Conservation (phyloP, 1,140 invertebrate genomes). For the Drosophila parvula region DNA sequence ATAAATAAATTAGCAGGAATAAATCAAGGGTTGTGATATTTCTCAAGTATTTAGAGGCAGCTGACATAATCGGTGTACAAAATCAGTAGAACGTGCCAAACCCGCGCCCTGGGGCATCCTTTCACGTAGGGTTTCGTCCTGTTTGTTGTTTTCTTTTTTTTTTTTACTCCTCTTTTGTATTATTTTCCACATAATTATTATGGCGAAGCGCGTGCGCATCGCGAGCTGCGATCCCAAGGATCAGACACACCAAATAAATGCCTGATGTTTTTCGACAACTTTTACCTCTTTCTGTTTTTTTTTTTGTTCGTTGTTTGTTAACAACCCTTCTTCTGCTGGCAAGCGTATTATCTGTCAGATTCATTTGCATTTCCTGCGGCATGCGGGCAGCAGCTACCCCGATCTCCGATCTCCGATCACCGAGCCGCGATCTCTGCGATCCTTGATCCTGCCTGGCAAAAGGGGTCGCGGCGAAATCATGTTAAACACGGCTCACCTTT, state of each 20-base stretch:
- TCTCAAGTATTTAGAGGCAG: background rate
- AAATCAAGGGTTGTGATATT: too few species aligned
- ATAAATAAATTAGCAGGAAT: too few species aligned
- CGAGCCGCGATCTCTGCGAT: slow-evolving; percentile 1
- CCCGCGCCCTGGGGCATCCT: slow-evolving; percentile 30
- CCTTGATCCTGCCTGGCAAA: slow-evolving; percentile 22
- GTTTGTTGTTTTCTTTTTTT: background rate
- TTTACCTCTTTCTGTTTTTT: slow-evolving; percentile 61
- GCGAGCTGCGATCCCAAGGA: slow-evolving; percentile 33
- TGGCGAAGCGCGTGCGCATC: slow-evolving; percentile 44
- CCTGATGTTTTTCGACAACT: slow-evolving; percentile 74
- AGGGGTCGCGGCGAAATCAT: slow-evolving; percentile 68
- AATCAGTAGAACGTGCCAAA: slow-evolving; percentile 43
- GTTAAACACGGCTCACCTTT: slow-evolving; percentile 74
- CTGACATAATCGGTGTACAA: slow-evolving; percentile 9
- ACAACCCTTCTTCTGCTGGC: slow-evolving; percentile 44
- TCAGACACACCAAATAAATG: slow-evolving; percentile 37
- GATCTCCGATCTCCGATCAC: slow-evolving; percentile 27
- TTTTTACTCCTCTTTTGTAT: background rate
- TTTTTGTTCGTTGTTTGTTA: background rate
- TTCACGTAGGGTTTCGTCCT: background rate
- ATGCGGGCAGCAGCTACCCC: slow-evolving; percentile 32
- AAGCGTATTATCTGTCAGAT: slow-evolving; percentile 71
- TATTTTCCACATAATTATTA: slow-evolving; percentile 29
- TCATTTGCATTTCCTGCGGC: slow-evolving; percentile 78